These are phyloP conservation scores for Xanthorhoe spadicearia DNA, from an alignment of 2,888 invertebrate species.

Conservation along the genomic window DNA sequence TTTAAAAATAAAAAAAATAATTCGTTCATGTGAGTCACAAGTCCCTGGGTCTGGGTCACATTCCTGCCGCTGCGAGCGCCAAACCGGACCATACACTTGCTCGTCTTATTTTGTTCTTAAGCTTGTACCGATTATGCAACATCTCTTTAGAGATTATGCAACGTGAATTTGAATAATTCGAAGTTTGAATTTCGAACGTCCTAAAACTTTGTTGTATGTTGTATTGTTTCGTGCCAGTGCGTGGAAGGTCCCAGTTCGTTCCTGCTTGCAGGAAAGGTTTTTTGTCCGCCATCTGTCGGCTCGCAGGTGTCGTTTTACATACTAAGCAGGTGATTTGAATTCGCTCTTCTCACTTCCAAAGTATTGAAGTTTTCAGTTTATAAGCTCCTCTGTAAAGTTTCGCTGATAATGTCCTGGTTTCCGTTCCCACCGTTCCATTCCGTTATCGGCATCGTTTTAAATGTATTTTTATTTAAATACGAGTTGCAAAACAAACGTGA, in stretches of 20 bases:
- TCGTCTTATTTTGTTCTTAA: conserved; percentile 53
- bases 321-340: conserved; percentile 80
- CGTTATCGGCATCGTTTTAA: conserved; percentile 9
- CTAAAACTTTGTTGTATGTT: conserved; percentile 28
- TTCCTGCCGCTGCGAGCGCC: conserved; percentile 63
- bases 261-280: conserved; percentile 59
- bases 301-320: conserved; percentile 79
- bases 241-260: conserved; percentile 47
- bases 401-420: conserved; percentile 24
- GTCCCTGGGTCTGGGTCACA: conserved; percentile 82
- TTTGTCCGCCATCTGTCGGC: conserved; percentile 74
- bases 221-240: conserved; percentile 39
- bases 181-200: conserved; percentile 22
- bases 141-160: conserved; percentile 44
- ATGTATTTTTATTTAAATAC: conserved; percentile 4
- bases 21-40: conserved; percentile 72
- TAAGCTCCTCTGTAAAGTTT: conserved; percentile 27
- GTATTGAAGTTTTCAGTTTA: conserved; percentile 43
- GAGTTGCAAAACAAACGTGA: conserved; percentile 6
- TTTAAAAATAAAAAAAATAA: conserved; percentile 49
- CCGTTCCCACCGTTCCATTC: conserved; percentile 37
- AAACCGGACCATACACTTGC: conserved; percentile 63
- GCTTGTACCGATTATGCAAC: conserved; percentile 58
- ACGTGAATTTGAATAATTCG: conserved; percentile 22
- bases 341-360: conserved; percentile 59